Conservation (phyloP, 2,113 vertebrate species). For the Leptosomus discolor region DNA sequence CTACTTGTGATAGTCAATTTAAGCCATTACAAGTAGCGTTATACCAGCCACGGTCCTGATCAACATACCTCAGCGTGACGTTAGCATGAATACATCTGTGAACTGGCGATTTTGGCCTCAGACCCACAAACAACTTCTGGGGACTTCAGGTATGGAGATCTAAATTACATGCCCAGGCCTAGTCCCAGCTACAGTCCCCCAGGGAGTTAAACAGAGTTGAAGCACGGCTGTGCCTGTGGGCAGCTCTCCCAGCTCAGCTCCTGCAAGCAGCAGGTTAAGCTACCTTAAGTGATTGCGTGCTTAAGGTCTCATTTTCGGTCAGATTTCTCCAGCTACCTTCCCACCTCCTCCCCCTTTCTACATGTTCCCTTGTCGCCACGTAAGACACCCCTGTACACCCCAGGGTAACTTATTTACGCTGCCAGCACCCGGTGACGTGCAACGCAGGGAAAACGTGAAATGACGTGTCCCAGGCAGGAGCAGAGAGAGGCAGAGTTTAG, state of each 20-base stretch:
- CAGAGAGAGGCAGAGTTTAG: neutral
- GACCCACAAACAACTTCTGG: neutral
- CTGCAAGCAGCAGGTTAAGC: conserved; percentile 6
- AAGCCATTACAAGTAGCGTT: neutral
- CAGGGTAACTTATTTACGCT: neutral
- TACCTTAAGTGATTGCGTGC: neutral
- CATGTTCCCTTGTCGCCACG: neutral
- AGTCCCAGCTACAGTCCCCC: neutral
- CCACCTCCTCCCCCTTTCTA: neutral
- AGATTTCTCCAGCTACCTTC: neutral
- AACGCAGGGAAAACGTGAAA: neutral
- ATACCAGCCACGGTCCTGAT: neutral
- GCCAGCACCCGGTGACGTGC: neutral
- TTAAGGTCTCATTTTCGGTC: conserved; percentile 4
- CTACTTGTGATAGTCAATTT: neutral
- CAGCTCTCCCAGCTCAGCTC: neutral
- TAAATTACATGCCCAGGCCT: neutral
- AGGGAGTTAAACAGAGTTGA: neutral
- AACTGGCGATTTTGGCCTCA: neutral
- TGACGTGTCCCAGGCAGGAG: neutral
- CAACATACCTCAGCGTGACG: neutral
- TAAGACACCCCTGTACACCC: no score
- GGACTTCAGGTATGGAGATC: neutral
- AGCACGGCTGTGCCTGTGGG: neutral
- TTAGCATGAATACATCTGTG: neutral